A percentile compares a stretch with the other conserved stretches of the same genome.
These are phyloP conservation scores for Harpagoxenus sublaevis DNA, from an alignment of 2,888 invertebrate genomes.

Conservation along the genomic window DNA sequence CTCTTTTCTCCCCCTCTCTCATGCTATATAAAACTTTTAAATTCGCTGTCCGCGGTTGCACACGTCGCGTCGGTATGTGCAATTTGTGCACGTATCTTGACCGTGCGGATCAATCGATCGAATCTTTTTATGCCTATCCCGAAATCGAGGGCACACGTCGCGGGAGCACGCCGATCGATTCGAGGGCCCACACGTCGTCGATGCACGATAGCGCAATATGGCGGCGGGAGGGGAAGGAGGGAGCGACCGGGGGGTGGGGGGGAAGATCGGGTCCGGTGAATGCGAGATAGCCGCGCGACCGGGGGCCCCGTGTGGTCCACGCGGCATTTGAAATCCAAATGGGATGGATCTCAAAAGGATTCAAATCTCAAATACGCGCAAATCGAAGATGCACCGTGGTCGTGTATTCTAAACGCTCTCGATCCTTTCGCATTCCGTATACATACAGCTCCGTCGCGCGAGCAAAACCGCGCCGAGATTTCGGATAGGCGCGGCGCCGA, in stretches of 20 bases:
- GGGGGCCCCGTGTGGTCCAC: slow-evolving; percentile 12
- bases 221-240: not conserved
- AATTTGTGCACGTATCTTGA: slow-evolving; percentile 63
- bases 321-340: slow-evolving; percentile 68
- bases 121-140: slow-evolving; percentile 63
- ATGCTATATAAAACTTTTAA: slow-evolving; percentile 60
- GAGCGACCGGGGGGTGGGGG: not conserved
- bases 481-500: slow-evolving; percentile 24
- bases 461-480: slow-evolving; percentile 25
- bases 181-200: slow-evolving; percentile 11
- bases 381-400: slow-evolving; percentile 58
- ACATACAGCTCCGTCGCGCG: slow-evolving; percentile 5
- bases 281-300: slow-evolving; percentile 48
- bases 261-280: slow-evolving; percentile 22
- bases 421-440: slow-evolving; percentile 57
- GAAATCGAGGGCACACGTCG: slow-evolving; percentile 61
- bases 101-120: slow-evolving; percentile 52
- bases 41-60: slow-evolving; percentile 53
- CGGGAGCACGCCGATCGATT: slow-evolving; percentile 1
- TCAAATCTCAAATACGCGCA: slow-evolving; percentile 60
- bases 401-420: slow-evolving; percentile 52
- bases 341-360: slow-evolving; percentile 67
- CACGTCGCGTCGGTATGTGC: slow-evolving; percentile 51
- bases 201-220: slow-evolving; percentile 52
- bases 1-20: not conserved